Conservation (phyloP, 1,140 invertebrate species). For the Drosophila aff. region DNA sequence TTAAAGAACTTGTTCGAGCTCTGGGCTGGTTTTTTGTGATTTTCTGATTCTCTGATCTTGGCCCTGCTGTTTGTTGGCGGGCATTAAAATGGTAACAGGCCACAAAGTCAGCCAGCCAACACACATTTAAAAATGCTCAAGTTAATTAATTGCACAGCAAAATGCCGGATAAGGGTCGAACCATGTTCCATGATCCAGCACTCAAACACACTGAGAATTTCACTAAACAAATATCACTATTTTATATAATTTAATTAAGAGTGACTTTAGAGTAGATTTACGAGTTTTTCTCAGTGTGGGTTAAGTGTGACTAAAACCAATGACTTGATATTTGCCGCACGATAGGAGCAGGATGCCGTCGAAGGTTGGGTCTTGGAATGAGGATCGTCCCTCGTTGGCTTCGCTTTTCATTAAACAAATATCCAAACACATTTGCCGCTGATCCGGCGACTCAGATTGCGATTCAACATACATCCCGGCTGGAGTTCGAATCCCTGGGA, state of each 20-base stretch:
- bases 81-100: constrained; percentile 79
- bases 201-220: not conserved
- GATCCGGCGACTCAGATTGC: constrained; percentile 77
- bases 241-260: not conserved
- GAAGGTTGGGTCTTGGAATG: constrained; percentile 14
- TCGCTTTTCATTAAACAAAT: constrained; percentile 83
- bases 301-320: constrained; percentile 67
- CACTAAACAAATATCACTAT: not conserved
- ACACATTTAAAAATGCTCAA: constrained; percentile 83
- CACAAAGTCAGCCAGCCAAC: constrained; percentile 68
- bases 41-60: constrained; percentile 33
- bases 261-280: not conserved
- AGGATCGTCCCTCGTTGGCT: constrained; percentile 44
- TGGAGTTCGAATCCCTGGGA: constrained; percentile 13
- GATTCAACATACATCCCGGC: constrained; percentile 38
- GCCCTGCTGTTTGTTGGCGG: constrained; percentile 30
- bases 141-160: constrained; percentile 79
- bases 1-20: constrained; percentile 78
- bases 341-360: constrained; percentile 58
- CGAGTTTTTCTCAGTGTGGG: constrained; percentile 2
- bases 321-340: constrained; percentile 74
- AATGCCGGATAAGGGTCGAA: constrained; percentile 53
- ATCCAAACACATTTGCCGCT: constrained; percentile 81
- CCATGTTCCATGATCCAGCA: constrained; percentile 22
- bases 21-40: constrained; percentile 43